Base-by-base conservation (phyloP, 2,888 invertebrate species). In the Steinernema scapterisci region DNA sequence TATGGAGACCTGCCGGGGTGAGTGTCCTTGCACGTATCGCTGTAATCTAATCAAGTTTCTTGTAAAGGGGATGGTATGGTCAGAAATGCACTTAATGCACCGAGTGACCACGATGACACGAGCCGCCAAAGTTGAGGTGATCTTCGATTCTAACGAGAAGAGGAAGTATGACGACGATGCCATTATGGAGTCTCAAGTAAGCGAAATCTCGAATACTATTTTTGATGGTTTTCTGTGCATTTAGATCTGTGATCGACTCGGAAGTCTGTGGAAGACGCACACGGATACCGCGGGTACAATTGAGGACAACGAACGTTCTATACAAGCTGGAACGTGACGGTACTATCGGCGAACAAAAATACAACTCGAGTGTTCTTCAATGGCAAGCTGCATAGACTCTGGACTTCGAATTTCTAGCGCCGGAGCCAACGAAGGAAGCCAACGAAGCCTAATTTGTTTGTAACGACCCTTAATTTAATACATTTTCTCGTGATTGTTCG, bases 41-140 rank as follows among this genome's bases (percentile, higher is more conserved):
- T n/a, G n/a, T n/a, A n/a, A n/a, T n/a, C n/a, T n/a, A n/a, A n/a
- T n/a, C n/a, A n/a, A n/a, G n/a, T n/a, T n/a, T n/a, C n/a, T n/a
- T n/a, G n/a, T n/a, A n/a, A n/a, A n/a, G n/a, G n/a, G n/a, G n/a
- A n/a, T n/a, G n/a, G n/a, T n/a, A n/a, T n/a, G n/a, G n/a, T n/a
- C n/a, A n/a, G n/a, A n/a, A n/a, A n/a, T n/a, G n/a, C n/a, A n/a
- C n/a, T n/a, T 97, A 90, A 95, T 97, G 91, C 97, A 99, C 93
- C 92, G 97, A 85, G 94, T 96, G 87, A 95, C 95, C 88, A 97
- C 97, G 0, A 90, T 99, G 56, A 82, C 86, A 31, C 86, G 84
- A 71, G 78, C 86, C 45, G 75, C 79, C 51, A 83, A 84, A 45
- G 74, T 84, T 77, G 77, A 80, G 63, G 84, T 84, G 45, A 75